Base-by-base conservation (phyloP, 2,113 vertebrate genomes). In the Notiomystis cincta region DNA sequence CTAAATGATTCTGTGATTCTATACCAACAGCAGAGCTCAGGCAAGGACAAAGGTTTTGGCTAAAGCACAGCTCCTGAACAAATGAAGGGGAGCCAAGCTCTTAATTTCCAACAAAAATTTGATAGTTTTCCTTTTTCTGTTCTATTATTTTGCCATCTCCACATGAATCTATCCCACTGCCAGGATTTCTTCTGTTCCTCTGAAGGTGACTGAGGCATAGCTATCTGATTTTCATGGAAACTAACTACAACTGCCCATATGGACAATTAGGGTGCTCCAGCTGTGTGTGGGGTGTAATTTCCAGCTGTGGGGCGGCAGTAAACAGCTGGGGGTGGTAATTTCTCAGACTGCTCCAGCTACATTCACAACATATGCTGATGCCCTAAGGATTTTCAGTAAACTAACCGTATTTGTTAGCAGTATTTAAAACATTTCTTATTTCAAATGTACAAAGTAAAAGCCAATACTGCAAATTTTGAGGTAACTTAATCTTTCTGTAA, bases 341-440 rank as follows among this genome's bases (percentile, higher is more conserved):
- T 89, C 57, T 82, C 70, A 85, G 62, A 89, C 33, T 64, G 15
- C 38, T 93, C 5, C 90, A 76, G 30, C 61, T 79, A 78, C 44
- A 44, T 64, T 75, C 65, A 87, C 38, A 84, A 62, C 61, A 94
- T 94, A 89, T 84, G 87, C 79, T 65, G 75, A 21, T 76, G 53
- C 92, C 73, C 53, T 76, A 67, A 79, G 81, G 81, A 89, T 87
- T 94, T 96, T 60, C 53, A 54, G 61, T 51, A 87, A 95, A 67
- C 87, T 81, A 87, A 87, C 72, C 5, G 1, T 75, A 82, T 71
- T 77, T 96, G 65, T 93, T 94, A 13, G 8, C 62, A 76, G 50
- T 69, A 93, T 94, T 96, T 89, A 87, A 73, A 79, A 35, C 19
- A 54, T 90, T 94, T 76, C 37, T 82, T 82, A 54, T 94, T 96